Evolutionary conservation across 2,888 invertebrate genomes (phyloP).

Genomic region (Cyclophora albipunctata): DNA sequence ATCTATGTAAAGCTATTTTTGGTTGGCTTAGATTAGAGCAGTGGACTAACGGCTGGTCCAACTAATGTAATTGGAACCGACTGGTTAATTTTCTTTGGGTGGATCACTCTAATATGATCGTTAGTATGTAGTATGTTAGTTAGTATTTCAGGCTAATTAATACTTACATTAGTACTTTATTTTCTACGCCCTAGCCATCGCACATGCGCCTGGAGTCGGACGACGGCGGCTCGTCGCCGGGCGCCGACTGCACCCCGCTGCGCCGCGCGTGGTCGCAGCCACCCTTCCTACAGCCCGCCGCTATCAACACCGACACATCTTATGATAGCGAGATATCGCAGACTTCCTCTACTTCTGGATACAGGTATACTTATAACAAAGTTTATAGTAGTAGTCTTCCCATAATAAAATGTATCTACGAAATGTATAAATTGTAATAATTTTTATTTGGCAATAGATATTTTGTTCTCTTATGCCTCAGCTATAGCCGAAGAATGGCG

Average conservation of each 20-base stretch:
- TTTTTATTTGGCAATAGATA: too few species aligned
- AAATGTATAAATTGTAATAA: too few species aligned
- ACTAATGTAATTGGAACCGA: background rate
- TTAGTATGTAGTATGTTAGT: background rate
- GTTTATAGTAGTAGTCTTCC: too few species aligned
- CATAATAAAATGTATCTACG: too few species aligned
- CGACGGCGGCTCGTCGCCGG: constrained; percentile 58
- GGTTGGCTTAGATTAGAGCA: too few species aligned
- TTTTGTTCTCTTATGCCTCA: too few species aligned
- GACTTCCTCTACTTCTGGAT: constrained; percentile 91
- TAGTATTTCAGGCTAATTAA: too few species aligned
- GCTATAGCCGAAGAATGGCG: too few species aligned
- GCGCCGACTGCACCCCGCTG: constrained; percentile 42
- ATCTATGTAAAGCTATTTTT: too few species aligned
- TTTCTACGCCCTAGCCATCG: constrained; percentile 22
- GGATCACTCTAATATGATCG: background rate
- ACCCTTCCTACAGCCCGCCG: constrained; percentile 40
- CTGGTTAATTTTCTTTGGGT: background rate
- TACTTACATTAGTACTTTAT: too few species aligned
- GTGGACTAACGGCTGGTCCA: too few species aligned
- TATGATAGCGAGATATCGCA: constrained; percentile 89
- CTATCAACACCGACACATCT: constrained; percentile 78
- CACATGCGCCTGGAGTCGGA: constrained; percentile 57
- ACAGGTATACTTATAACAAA: constrained; percentile 74
- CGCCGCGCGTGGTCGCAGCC: constrained; percentile 61